Conservation (phyloP, 2,113 vertebrate species). For the Phaetusa simplex region DNA sequence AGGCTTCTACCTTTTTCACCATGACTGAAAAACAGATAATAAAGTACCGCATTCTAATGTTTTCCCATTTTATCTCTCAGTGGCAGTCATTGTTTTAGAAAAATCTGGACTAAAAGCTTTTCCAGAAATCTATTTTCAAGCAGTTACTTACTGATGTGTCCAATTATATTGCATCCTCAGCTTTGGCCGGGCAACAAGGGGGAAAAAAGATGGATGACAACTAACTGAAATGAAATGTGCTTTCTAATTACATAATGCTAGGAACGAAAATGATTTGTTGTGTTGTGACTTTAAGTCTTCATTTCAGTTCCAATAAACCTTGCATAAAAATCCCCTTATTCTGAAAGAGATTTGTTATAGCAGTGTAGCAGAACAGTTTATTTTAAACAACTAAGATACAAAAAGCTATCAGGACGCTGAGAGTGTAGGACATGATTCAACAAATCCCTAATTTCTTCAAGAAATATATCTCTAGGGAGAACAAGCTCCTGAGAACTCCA, state of each 20-base stretch:
- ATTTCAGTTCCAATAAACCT: conserved; percentile 11
- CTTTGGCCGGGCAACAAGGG: background rate
- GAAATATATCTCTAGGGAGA: background rate
- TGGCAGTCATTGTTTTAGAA: background rate
- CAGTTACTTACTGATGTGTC: background rate
- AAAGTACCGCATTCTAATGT: background rate
- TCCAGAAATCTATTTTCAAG: background rate
- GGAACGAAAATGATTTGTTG: background rate
- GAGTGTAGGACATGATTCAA: background rate
- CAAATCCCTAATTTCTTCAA: background rate
- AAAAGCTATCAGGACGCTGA: background rate
- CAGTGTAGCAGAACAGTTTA: background rate
- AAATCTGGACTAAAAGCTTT: background rate
- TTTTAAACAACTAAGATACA: background rate
- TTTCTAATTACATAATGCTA: conserved; percentile 24
- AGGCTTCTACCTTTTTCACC: background rate
- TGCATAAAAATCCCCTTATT: background rate
- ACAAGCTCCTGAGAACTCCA: background rate
- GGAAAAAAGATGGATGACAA: background rate
- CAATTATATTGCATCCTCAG: background rate
- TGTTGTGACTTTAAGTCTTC: background rate
- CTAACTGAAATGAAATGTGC: background rate
- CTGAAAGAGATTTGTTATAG: background rate
- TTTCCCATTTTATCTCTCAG: background rate
- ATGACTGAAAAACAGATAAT: background rate